Percentiles rank a stretch among this genome's conserved stretches.
phyloP scores from a whole-genome alignment of 2,888 invertebrate species.

The Athrips mouffetella region DNA sequence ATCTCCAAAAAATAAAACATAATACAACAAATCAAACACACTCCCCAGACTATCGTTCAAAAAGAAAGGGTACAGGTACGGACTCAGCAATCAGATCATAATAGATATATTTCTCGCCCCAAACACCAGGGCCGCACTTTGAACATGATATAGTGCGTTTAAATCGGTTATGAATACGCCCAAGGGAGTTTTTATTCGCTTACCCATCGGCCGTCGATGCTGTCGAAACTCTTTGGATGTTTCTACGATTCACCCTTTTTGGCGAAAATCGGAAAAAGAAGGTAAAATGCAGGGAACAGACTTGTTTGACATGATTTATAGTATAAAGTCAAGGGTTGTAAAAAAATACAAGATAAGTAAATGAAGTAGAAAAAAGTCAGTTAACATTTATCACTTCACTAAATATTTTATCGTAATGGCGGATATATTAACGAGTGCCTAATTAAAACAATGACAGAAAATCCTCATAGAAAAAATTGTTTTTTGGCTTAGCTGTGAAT shows the following conservation, averaged over 20 bases:
- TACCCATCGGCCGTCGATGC: slow-evolving; percentile 41
- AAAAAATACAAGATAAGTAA: too few species aligned
- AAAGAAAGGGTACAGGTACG: slow-evolving; percentile 46
- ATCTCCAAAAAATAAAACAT: slow-evolving; percentile 21
- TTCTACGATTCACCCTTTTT: neutral
- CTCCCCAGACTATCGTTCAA: slow-evolving; percentile 64
- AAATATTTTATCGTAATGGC: too few species aligned
- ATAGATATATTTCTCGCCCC: slow-evolving; percentile 62
- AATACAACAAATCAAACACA: slow-evolving; percentile 52
- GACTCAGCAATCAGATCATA: slow-evolving; percentile 63
- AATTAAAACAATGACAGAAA: too few species aligned
- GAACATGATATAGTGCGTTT: slow-evolving; percentile 62
- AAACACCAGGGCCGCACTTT: slow-evolving; percentile 36
- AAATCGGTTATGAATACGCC: slow-evolving; percentile 62
- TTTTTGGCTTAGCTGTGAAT: too few species aligned
- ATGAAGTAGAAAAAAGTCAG: too few species aligned
- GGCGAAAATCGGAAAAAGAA: too few species aligned
- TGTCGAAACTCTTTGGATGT: neutral
- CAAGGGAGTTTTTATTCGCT: slow-evolving; percentile 52
- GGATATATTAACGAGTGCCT: too few species aligned
- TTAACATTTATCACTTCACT: too few species aligned
- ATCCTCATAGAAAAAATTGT: too few species aligned
- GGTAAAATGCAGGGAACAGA: neutral
- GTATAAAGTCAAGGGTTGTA: too few species aligned
- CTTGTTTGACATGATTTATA: too few species aligned